Base-by-base conservation (phyloP, 2,797 vertebrate genomes). In the Rallus crepitans region DNA sequence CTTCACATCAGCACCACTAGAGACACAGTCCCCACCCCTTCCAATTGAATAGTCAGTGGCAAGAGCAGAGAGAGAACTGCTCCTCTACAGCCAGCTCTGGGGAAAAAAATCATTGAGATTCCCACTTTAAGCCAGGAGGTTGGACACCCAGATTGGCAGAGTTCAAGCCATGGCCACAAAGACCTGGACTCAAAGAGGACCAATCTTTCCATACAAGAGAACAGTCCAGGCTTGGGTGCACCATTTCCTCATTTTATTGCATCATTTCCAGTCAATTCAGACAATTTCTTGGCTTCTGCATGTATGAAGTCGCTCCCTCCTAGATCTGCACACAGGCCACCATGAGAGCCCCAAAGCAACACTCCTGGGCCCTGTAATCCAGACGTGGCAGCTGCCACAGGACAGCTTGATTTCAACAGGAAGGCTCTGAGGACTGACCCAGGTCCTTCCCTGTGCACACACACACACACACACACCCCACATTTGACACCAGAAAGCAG, bases 1-100 rank as follows among this genome's bases (percentile, higher is more conserved):
- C 96, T 96, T 97, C 97, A 95, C 97, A 97, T 97, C 96, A 96
- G 96, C 94, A 97, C 96, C 96, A 96, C 98, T 94, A 97, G 94
- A 97, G 96, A 78, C 10, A 82, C 59, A 18, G 91, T 92, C 94
- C 87, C 95, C 71, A 95, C 87, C 92, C 94, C 92, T 61, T 95
- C 93, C 97, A 96, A 94, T 24, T 83, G 82, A 96, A 91, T 78
- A 84, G 84, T 90, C 77, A 60, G 31, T 89, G 93, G 39, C 82
- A 28, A 57, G 66, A 89, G 80, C 92, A 89, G 57, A 76, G n/a
- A 93, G 85, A 27, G 28, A 84, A 85, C 64, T 53, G 93, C 91
- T 95, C 76, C 79, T 80, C 75, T 82, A 89, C 75, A 87, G 91
- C 81, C 90, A 93, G 83, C n/a, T 85, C 78, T 40, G 76, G 89